phyloP scores from a whole-genome alignment of 2,113 vertebrate genomes.

The Brachyhypopomus occidentalis region DNA sequence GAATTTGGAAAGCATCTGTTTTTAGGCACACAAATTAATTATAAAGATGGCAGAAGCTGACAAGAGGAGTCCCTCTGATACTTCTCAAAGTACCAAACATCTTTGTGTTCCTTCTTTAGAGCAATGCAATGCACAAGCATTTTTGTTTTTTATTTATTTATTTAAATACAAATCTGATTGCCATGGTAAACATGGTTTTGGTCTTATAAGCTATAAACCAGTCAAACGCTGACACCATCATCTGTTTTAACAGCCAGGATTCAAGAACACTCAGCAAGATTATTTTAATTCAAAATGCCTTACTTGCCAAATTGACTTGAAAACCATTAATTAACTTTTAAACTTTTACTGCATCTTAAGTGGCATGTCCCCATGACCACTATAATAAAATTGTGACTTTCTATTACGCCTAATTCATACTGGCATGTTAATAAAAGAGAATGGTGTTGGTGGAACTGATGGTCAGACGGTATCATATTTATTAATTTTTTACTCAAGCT shows the following conservation, averaged over 20 bases:
- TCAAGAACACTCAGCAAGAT: neutral
- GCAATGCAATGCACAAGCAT: too few species aligned
- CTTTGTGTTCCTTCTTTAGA: too few species aligned
- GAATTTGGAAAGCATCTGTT: too few species aligned
- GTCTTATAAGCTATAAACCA: neutral
- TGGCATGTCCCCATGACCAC: neutral
- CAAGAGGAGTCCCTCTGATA: too few species aligned
- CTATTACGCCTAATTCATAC: conserved; percentile 14
- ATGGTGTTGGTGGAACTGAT: too few species aligned
- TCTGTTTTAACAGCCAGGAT: too few species aligned
- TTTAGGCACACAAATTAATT: too few species aligned
- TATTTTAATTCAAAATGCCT: neutral
- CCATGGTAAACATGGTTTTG: neutral
- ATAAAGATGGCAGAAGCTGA: too few species aligned
- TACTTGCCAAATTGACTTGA: neutral
- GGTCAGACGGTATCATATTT: neutral
- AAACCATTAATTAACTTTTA: neutral
- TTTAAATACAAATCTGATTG: too few species aligned
- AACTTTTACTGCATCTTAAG: neutral
- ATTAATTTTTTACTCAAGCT: neutral
- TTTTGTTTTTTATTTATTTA: too few species aligned
- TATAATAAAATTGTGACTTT: neutral
- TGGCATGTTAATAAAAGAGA: too few species aligned
- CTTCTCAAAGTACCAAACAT: too few species aligned
- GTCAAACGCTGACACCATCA: neutral